These are phyloP conservation scores for Coregonus sp. DNA, from an alignment of 2,797 vertebrate species.

Conservation along the genomic window DNA sequence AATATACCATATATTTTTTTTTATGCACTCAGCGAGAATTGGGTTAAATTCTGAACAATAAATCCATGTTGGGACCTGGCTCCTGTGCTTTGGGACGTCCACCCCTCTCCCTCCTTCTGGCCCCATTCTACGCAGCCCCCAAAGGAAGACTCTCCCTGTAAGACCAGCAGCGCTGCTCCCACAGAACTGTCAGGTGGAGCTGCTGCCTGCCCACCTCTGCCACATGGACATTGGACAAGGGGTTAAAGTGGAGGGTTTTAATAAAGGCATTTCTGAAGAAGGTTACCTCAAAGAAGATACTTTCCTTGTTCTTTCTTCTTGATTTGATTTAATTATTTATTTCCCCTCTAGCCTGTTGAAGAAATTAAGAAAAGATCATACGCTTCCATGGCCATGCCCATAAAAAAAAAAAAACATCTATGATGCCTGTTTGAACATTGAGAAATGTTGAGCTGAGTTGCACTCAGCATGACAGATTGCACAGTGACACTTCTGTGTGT, in stretches of 20 bases:
- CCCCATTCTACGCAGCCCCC: conserved; percentile 67
- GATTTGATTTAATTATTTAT: conserved; percentile 33
- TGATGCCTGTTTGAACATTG: conserved; percentile 22
- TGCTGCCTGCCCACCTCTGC: conserved; percentile 33
- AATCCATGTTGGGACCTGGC: conserved; percentile 59
- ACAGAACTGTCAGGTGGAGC: conserved; percentile 38
- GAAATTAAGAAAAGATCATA: conserved; percentile 16
- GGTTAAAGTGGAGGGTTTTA: conserved; percentile 41
- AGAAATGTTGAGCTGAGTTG: conserved; percentile 43
- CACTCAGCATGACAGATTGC: conserved; percentile 47
- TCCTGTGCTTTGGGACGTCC: conserved; percentile 44
- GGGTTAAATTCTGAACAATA: conserved; percentile 78
- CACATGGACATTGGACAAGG: conserved; percentile 44
- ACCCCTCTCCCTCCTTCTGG: conserved; percentile 11
- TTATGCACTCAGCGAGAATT: conserved; percentile 64
- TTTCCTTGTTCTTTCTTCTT: conserved; percentile 61
- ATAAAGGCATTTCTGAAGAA: conserved; percentile 69
- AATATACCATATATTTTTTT: conserved; percentile 55
- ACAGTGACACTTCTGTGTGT: conserved; percentile 38
- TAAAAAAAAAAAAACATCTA: conserved; percentile 27
- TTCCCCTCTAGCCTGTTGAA: conserved; percentile 18
- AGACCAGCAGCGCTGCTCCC: conserved; percentile 50
- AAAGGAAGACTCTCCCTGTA: conserved; percentile 37
- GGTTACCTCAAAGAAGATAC: conserved; percentile 76
- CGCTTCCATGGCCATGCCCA: conserved; percentile 47